Evolutionary conservation across 2,113 vertebrate genomes (phyloP), one percentile per base, ranked within the genome.

Genomic region (Rattus rattus): DNA sequence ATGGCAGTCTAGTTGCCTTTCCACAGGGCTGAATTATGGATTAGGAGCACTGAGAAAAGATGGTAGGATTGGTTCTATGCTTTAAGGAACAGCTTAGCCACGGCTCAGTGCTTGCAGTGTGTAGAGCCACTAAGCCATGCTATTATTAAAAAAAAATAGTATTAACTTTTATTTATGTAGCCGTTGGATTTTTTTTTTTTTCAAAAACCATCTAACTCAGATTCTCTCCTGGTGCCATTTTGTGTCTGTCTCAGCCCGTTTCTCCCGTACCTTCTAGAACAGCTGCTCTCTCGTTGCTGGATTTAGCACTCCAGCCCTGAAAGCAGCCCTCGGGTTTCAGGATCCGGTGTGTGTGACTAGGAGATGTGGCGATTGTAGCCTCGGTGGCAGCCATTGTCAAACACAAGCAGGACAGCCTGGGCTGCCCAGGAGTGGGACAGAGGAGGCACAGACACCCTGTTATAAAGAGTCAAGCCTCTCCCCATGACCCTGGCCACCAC

Each of bases 21-120:
- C 76, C 28, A 56, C 14, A 76, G 91, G 94, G 70, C 76, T 81
- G 59, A 92, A 67, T 90, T 88, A 93, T 61, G 87, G 84, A 96
- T 94, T n/a, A 88, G 54, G 76, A 61, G 22, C 67, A 9, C 20
- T 7, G 39, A 90, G 91, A 93, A 94, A 90, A 95, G 63, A 92
- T 67, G 90, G 75, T n/a, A 76, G 5, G 47, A 20, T 33, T 65
- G 39, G 59, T 92, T 95, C 94, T 93, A 26, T 90, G 94, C 91
- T 95, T 95, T 94, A 94, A 94, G 87, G 73, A 91, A 73, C 95
- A 89, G 94, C 91, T 94, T 93, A 94, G 47, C 65, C 85, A 92
- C 0, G 2, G 95, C 77, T 49, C 86, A 65, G 96, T 16, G 81
- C 72, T 92, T 91, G 33, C 28, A 75, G 70, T 88, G 28, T 43